Conservation (phyloP, 2,888 invertebrate species). For the Mythimna albipuncta region DNA sequence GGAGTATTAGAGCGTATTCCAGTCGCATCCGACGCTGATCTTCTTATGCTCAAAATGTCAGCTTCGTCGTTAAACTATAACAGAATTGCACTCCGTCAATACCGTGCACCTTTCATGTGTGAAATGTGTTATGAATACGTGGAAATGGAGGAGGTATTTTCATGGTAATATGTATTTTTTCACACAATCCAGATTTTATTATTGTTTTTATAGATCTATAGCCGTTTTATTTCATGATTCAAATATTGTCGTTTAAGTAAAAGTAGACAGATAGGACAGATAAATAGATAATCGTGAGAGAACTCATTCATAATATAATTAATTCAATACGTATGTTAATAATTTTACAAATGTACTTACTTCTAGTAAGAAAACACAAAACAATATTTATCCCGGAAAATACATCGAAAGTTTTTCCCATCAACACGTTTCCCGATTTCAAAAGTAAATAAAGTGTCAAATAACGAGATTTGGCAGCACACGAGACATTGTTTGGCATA, state of each 20-base stretch:
- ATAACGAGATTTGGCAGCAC: constrained; percentile 51
- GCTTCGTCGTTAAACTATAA: constrained; percentile 81
- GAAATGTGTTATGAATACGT: constrained; percentile 50
- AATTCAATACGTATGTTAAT: too few relatives aligned
- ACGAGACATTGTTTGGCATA: constrained; percentile 37
- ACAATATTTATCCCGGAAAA: not conserved
- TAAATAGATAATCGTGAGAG: not conserved
- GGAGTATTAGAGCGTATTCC: constrained; percentile 31
- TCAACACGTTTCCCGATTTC: constrained; percentile 16
- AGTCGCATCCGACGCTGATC: constrained; percentile 81
- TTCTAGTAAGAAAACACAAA: not conserved
- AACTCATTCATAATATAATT: too few relatives aligned
- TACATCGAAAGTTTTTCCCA: constrained; percentile 4
- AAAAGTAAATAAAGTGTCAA: constrained; percentile 38
- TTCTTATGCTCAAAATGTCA: constrained; percentile 79
- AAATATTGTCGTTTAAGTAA: too few relatives aligned
- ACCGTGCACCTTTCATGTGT: constrained; percentile 58
- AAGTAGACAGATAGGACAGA: too few relatives aligned
- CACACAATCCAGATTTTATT: too few relatives aligned
- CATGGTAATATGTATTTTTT: too few relatives aligned
- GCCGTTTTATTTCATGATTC: too few relatives aligned
- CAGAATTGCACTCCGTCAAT: constrained; percentile 68
- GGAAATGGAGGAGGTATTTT: constrained; percentile 41
- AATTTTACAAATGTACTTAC: too few relatives aligned
- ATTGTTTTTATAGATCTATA: too few relatives aligned